Base-by-base conservation (phyloP, 2,797 vertebrate genomes). In the Sphenodon punctatus region DNA sequence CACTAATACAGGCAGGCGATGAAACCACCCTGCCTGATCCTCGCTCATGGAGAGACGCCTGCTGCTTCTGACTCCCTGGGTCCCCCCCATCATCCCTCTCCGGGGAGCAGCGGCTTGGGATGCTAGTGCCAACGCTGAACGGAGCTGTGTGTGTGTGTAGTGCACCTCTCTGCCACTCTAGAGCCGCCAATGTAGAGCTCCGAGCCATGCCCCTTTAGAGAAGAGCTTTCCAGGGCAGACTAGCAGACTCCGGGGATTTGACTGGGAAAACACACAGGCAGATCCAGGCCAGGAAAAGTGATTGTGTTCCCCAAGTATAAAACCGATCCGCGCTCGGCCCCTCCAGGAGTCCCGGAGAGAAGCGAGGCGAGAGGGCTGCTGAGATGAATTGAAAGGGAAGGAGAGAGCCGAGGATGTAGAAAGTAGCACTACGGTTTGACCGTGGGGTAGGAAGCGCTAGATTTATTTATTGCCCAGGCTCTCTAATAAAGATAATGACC, bases 401-500 rank as follows among this genome's bases (percentile, higher is more conserved):
- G 92, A 71, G 82, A 75, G 27, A 77, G 89, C 87, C 87, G 90
- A 92, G 89, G 89, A 92, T 93, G 92, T 93, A 90, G 90, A 87
- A 93, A 95, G 93, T 90, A 93, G 92, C 91, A 92, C 77, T 93
- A 84, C 82, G 56, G 89, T 89, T 95, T 95, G 94, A 92, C 93
- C 89, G 93, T 86, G 91, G 91, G 84, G 84, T 86, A 88, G 92
- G 91, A 93, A 93, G 92, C 71, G 79, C 86, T 25, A 61, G 93
- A 82, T 92, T 91, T 95, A 95, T 95, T 93, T 94, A 94, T 92
- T 88, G 94, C 89, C 70, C 38, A 78, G 91, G 87, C 91, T 91
- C 67, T 94, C 92, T 89, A 94, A 93, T 93, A 91, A 94, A 95
- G 93, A 91, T 92, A 94, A 94, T 88, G 95, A 94, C 94, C 91